These are phyloP conservation scores for Acronicta aceris DNA, from an alignment of 2,888 invertebrate species.

Conservation along the genomic window DNA sequence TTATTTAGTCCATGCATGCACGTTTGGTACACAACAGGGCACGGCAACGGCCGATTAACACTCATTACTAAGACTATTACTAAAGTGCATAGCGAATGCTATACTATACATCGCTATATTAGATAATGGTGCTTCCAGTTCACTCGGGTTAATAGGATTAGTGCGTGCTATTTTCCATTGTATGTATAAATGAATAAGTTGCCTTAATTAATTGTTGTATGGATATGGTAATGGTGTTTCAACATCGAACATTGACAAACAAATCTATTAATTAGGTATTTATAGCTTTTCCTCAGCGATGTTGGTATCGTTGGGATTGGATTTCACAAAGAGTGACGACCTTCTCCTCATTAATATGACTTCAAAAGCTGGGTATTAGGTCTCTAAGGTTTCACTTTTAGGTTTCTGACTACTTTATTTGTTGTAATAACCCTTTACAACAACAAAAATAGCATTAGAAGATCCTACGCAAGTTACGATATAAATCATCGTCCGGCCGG, in stretches of 20 bases:
- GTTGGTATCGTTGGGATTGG: too few relatives aligned
- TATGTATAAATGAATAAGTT: slow-evolving; percentile 57
- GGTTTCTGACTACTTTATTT: too few relatives aligned
- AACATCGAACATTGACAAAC: neutral
- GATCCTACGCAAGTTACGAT: too few relatives aligned
- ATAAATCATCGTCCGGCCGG: too few relatives aligned
- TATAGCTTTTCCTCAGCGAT: too few relatives aligned
- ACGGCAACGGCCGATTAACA: slow-evolving; percentile 65
- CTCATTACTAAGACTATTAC: slow-evolving; percentile 61
- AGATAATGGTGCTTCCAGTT: slow-evolving; percentile 69
- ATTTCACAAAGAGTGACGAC: too few relatives aligned
- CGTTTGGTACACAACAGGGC: slow-evolving; percentile 30
- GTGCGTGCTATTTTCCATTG: slow-evolving; percentile 70
- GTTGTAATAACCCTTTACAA: too few relatives aligned
- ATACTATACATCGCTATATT: slow-evolving; percentile 56
- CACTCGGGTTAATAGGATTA: slow-evolving; percentile 77
- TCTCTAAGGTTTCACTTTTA: too few relatives aligned
- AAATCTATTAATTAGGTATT: neutral
- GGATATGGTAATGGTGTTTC: slow-evolving; percentile 10
- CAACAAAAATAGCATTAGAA: too few relatives aligned
- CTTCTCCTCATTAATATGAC: too few relatives aligned
- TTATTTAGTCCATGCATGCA: slow-evolving; percentile 11
- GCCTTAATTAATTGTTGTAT: slow-evolving; percentile 45
- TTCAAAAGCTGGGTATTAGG: too few relatives aligned
- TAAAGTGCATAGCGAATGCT: slow-evolving; percentile 72